Evolutionary conservation across 2,113 vertebrate species (phyloP).

Genomic region (Chionomys nivalis): DNA sequence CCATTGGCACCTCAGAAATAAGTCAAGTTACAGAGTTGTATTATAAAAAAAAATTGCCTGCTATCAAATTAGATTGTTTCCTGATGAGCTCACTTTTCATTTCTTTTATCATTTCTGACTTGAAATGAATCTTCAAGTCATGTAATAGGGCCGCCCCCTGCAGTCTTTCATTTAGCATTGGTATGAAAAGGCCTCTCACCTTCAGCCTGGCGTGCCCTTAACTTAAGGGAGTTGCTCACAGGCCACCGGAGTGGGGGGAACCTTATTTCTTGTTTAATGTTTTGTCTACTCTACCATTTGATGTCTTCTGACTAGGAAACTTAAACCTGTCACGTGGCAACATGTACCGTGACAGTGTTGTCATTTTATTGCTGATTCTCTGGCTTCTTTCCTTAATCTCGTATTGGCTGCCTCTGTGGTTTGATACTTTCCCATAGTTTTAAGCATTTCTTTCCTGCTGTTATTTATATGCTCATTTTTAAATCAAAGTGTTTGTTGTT

Average conservation of each 20-base stretch:
- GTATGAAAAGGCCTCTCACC: background rate
- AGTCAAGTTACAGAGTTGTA: background rate
- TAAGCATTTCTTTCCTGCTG: background rate
- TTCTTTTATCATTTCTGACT: background rate
- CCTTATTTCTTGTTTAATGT: background rate
- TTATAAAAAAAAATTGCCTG: background rate
- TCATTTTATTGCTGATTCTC: background rate
- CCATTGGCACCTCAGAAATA: background rate
- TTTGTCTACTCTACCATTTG: background rate
- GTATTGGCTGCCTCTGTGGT: background rate
- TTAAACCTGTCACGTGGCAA: background rate
- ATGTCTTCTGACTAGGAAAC: background rate
- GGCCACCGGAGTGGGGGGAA: too few relatives aligned
- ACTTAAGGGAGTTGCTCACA: background rate
- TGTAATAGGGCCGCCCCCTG: background rate
- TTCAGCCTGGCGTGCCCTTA: background rate
- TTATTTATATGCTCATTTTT: background rate
- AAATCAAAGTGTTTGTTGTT: slow-evolving; percentile 85
- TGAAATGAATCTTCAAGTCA: background rate
- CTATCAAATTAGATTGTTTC: background rate
- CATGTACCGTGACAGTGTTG: background rate
- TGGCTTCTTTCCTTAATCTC: background rate
- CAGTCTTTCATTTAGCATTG: background rate
- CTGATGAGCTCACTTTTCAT: background rate
- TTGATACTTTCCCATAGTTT: background rate